Base-by-base conservation (phyloP, 2,888 invertebrate genomes). In the Tuta absoluta region DNA sequence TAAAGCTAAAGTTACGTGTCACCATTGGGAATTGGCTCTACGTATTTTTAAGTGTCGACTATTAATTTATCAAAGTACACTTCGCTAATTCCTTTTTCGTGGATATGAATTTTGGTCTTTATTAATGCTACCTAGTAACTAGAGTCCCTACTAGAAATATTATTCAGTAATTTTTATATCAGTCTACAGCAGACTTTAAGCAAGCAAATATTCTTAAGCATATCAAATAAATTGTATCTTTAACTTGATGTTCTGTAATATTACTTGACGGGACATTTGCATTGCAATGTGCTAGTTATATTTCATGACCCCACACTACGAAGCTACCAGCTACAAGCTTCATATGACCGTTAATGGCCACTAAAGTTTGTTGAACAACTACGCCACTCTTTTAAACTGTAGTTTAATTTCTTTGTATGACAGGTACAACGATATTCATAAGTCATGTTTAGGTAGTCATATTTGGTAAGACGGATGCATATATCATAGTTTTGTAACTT, bases 261-360 rank as follows among this genome's bases (percentile, higher is more conserved):
- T 56, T 33, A 33, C 33, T 33, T 56, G 56, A 33, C 56, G 17
- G 56, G 56, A 56, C 28, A 56, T 53, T 28, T 56, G 56, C 56
- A 53, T 28, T 17, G 56, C 56, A 56, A 33, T 56, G 56, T 33
- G 56, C 56, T n/a, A 24, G 56, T 17, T 33, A 56, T 56, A 33
- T 53, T 53, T 53, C 51, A 53, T 53, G 51, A 53, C 51, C 51
- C 23, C 51, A 53, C 51, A 53, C 51, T 23, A 53, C 51, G 51
- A 53, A 53, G 23, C 14, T 53, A 53, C 49, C 12, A 23, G 51
- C 23, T 53, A 56, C 56, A 56, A 56, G 24, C 56, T 56, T n/a
- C 11, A 11, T 51, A 33, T 33, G 56, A 56, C 56, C 56, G 24
- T 56, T 33, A 33, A 56, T 56, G 56, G 56, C 28, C 56, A 56